These are phyloP conservation scores for Cynaeus angustus DNA, from an alignment of 2,888 invertebrate species.

Conservation along the genomic window DNA sequence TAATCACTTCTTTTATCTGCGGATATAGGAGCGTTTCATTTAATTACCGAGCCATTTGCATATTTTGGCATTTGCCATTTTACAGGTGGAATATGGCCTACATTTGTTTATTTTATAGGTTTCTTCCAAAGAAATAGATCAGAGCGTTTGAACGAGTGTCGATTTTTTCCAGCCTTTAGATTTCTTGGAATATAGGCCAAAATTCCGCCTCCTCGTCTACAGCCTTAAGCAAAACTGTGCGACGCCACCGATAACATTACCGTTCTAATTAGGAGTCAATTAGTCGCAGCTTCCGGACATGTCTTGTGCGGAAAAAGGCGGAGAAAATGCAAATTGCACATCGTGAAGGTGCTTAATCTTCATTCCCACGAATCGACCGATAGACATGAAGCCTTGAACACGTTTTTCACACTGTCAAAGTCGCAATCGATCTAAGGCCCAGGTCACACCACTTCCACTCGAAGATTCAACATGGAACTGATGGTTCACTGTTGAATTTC, in stretches of 20 bases:
- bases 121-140: background rate
- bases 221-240: conserved; percentile 1
- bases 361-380: conserved; percentile 25
- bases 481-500: background rate
- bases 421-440: background rate
- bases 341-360: conserved; percentile 29
- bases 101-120: background rate
- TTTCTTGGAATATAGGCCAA: background rate
- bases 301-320: conserved; percentile 23
- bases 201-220: background rate
- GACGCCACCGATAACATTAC: conserved; percentile 25
- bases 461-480: conserved; percentile 6
- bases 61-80: background rate
- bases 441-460: background rate
- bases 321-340: conserved; percentile 37
- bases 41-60: conserved; percentile 1
- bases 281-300: conserved; percentile 39
- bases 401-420: conserved; percentile 7
- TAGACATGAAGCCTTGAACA: conserved; percentile 12
- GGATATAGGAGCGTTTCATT: background rate
- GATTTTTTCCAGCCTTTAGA: background rate
- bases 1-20: no score
- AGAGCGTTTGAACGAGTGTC: no score
- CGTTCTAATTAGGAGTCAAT: conserved; percentile 40
- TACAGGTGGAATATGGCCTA: background rate